These are phyloP conservation scores for Crocidura indochinensis DNA, from an alignment of 2,797 vertebrate genomes.

Conservation along the genomic window DNA sequence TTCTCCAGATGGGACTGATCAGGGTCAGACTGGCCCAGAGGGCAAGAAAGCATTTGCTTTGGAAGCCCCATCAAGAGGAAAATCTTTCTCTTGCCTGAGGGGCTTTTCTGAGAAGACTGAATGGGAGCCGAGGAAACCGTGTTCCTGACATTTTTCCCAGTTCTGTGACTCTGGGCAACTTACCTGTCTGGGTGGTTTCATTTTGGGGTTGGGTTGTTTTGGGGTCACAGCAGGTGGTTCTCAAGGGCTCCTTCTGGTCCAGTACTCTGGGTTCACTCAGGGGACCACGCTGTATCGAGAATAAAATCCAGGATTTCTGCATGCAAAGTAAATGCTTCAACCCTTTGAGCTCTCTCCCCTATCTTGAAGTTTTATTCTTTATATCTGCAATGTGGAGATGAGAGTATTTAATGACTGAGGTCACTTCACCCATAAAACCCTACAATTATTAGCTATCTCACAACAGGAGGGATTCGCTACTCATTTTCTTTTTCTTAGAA, in stretches of 20 bases:
- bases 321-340: too few relatives aligned
- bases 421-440: conserved; percentile 10
- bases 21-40: conserved; percentile 70
- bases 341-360: too few relatives aligned
- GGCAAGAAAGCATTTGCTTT: conserved; percentile 71
- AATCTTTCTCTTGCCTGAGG: conserved; percentile 49
- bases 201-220: too few relatives aligned
- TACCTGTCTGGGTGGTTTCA: background rate
- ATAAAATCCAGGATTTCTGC: too few relatives aligned
- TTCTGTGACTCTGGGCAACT: conserved; percentile 14
- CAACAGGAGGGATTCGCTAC: background rate
- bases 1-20: conserved; percentile 69
- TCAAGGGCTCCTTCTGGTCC: too few relatives aligned
- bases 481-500: conserved; percentile 30
- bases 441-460: background rate
- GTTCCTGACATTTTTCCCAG: background rate
- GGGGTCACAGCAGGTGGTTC: too few relatives aligned
- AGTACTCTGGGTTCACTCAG: too few relatives aligned
- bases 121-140: background rate
- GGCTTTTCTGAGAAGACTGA: conserved; percentile 22
- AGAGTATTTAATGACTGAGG: background rate
- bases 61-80: conserved; percentile 63
- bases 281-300: too few relatives aligned
- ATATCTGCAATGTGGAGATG: background rate
- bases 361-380: background rate